Base-by-base conservation (phyloP, 1,140 invertebrate species). In the Drosophila ogumai region DNA sequence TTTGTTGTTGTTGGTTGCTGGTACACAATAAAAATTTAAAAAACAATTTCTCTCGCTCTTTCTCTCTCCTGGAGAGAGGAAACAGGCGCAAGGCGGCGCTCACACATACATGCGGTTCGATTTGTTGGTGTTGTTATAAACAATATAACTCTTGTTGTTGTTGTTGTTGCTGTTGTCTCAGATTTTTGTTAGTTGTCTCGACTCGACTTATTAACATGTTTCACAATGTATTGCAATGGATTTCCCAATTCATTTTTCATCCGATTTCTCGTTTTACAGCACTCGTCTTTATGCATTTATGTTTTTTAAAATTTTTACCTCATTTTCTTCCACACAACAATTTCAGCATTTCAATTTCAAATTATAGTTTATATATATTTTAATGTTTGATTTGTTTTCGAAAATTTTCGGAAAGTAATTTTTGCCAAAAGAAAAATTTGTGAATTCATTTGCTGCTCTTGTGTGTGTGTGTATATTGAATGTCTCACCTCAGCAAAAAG, bases 311-410 rank as follows among this genome's bases (percentile, higher is more conserved):
- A 75, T 75, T 82, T 69, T 85, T 92, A 92, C 91, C 91, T 92
- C 84, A 92, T 92, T 92, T 92, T 92, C 91, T 92, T 92, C 91
- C 91, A 92, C 91, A 92, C 91, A 92, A 90, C 91, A 92, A 90
- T 82, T 84, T 90, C 85, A 92, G 82, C 91, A 86, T 77, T 73
- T 81, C 57, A 77, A 77, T 81, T 86, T 81, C 44, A 54, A 67
- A 78, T 85, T 56, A 28, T 55, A 10, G 13, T 64, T 41, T 36
- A 31, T 31, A 49, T 36, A 50, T 34, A 41, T 34, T 46, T 32
- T 50, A 68, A 65, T 54, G 40, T 59, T 79, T 79, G 41, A 15
- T 72, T 72, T 17, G 49, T n/a, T 49, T 73, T 67, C 36, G 36
- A 52, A 79, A 65, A 72, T 69, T 44, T 66, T 61, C 28, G 22